A percentile compares a stretch with the other conserved stretches of the same genome.
phyloP scores from a whole-genome alignment of 2,888 invertebrate genomes.

The Lepidochitona cinerea region DNA sequence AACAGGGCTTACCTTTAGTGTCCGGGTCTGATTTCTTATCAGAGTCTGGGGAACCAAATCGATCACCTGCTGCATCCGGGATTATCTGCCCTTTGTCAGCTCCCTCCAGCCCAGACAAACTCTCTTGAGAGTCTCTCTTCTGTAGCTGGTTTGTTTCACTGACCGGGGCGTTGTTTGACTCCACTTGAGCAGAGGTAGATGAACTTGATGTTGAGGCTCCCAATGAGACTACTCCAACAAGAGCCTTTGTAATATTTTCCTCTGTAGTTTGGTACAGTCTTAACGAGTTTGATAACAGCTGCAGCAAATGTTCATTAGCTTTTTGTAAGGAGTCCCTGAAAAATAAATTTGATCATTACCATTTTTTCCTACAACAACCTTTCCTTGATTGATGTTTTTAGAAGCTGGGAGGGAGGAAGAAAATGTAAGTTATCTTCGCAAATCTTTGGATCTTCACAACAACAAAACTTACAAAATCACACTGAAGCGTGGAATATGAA shows the following conservation, averaged over 20 bases:
- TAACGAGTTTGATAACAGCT: slow-evolving; percentile 60
- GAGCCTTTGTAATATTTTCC: slow-evolving; percentile 58
- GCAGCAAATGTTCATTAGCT: slow-evolving; percentile 60
- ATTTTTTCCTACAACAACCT: no score
- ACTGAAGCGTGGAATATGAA: no score
- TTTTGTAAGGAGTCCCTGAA: slow-evolving; percentile 51
- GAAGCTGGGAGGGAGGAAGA: no score
- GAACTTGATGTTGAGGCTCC: background rate
- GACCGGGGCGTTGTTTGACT: background rate
- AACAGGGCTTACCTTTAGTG: no score
- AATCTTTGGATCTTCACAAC: no score
- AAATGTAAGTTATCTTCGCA: no score
- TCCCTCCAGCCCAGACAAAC: background rate
- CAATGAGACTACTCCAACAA: slow-evolving; percentile 40
- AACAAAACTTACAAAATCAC: no score
- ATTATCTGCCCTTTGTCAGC: background rate
- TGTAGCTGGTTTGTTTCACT: background rate
- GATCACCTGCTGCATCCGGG: background rate
- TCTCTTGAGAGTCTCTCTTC: background rate
- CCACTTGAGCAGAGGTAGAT: background rate
- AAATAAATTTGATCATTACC: no score
- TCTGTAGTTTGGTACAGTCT: slow-evolving; percentile 60
- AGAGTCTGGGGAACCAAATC: background rate
- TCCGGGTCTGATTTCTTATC: background rate
- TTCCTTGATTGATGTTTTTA: no score